Evolutionary conservation across 2,797 vertebrate species (phyloP).

Genomic region (Amazona finschi): DNA sequence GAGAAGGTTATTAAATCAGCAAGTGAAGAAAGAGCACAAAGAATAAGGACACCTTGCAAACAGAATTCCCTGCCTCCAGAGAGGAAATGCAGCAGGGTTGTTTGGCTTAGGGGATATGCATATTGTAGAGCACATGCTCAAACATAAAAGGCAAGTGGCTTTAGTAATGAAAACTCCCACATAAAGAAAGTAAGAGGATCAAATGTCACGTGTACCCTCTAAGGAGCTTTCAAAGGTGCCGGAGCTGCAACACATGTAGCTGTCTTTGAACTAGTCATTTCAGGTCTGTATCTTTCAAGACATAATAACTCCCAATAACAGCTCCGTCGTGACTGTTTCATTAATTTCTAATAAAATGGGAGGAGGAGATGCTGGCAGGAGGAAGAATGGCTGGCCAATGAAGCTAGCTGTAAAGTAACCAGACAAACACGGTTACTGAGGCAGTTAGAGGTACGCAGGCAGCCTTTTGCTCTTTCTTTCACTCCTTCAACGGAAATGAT

Average conservation of each 20-base stretch:
- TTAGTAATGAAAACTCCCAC: conserved; percentile 18
- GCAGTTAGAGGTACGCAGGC: not conserved
- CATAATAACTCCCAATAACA: not conserved
- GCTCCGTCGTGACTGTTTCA: not conserved
- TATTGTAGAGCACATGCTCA: not conserved
- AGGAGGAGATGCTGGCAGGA: not conserved
- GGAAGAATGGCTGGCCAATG: not conserved
- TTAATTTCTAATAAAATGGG: not conserved
- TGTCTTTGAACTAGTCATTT: not conserved
- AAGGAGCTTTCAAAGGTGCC: not conserved
- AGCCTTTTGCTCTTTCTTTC: not conserved
- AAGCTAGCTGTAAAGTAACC: not conserved
- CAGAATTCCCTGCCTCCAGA: conserved; percentile 6
- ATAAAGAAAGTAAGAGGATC: conserved; percentile 40
- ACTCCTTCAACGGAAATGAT: not conserved
- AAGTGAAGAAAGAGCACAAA: conserved; percentile 19
- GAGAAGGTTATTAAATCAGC: conserved; percentile 22
- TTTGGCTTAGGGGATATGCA: conserved; percentile 21
- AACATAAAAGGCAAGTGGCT: conserved; percentile 21
- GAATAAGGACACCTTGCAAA: conserved; percentile 22
- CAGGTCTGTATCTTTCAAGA: not conserved
- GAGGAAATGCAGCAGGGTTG: not conserved
- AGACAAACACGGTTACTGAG: not conserved
- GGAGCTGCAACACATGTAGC: not conserved
- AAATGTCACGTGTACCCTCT: not conserved